phyloP scores from a whole-genome alignment of 2,113 vertebrate genomes.

The Galbula dea region DNA sequence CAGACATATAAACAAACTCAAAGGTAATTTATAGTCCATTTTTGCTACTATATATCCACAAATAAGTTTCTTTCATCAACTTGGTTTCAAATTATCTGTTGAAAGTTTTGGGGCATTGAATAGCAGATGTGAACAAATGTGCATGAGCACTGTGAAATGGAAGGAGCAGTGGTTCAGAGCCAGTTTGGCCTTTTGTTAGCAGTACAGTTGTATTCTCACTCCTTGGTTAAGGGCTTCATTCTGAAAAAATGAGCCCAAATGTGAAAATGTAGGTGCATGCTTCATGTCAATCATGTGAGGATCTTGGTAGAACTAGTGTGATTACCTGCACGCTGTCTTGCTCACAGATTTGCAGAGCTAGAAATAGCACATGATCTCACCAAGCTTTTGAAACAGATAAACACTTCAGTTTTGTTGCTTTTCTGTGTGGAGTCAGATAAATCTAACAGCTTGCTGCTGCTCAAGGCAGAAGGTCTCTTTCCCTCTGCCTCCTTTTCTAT shows the following conservation, averaged over 20 bases:
- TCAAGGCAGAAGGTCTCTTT: not conserved
- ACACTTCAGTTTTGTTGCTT: not conserved
- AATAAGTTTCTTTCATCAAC: not conserved
- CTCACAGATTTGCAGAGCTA: not conserved
- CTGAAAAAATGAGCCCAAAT: not conserved
- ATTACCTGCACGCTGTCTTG: not conserved
- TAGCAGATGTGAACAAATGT: not conserved
- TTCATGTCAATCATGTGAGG: not conserved
- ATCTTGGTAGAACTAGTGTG: not conserved
- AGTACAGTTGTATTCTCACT: not conserved
- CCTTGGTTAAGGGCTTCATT: not conserved
- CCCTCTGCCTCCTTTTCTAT: not conserved
- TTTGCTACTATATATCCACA: not conserved
- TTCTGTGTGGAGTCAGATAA: not conserved
- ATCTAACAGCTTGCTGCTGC: not conserved
- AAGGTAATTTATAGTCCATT: not conserved
- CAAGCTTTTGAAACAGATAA: not conserved
- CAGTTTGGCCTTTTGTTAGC: fast-evolving
- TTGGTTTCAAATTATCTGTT: not conserved
- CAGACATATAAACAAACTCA: not conserved
- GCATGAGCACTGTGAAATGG: not conserved
- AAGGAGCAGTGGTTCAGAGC: not conserved
- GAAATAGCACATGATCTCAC: not conserved
- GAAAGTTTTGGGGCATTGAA: not conserved
- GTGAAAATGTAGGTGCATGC: not conserved